phyloP scores from a whole-genome alignment of 1,140 invertebrate genomes.

The Diorhabda sublineata region DNA sequence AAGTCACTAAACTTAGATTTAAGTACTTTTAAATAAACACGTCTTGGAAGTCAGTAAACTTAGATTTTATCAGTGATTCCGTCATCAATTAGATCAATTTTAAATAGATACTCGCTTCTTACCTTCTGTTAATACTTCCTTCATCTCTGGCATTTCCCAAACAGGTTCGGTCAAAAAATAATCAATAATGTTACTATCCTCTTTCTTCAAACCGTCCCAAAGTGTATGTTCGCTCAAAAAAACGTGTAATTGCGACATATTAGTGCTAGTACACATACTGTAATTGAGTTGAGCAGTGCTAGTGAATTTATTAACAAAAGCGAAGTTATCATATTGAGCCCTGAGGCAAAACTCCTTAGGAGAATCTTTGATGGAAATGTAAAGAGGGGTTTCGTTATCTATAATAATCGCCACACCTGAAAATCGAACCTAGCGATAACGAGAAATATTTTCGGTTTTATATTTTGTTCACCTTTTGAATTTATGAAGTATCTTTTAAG shows the following conservation, averaged over 20 bases:
- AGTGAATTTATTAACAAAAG: constrained; percentile 65
- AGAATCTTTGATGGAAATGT: constrained; percentile 64
- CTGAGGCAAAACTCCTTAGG: constrained; percentile 67
- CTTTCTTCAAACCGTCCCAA: constrained; percentile 75
- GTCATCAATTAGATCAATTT: background rate
- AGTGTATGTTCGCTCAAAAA: constrained; percentile 68
- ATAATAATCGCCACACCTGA: constrained; percentile 71
- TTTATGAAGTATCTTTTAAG: constrained; percentile 79
- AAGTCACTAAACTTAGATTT: no score
- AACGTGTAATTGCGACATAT: constrained; percentile 72
- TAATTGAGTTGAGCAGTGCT: constrained; percentile 70
- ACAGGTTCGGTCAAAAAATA: constrained; percentile 75
- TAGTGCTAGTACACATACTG: constrained; percentile 69
- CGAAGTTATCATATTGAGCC: constrained; percentile 72
- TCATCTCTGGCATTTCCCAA: constrained; percentile 70
- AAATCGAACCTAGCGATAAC: background rate
- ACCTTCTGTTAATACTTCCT: constrained; percentile 60
- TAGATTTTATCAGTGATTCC: background rate
- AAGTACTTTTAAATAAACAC: no score
- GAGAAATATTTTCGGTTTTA: background rate
- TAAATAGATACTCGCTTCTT: constrained; percentile 1
- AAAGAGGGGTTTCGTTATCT: constrained; percentile 70
- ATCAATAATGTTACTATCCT: constrained; percentile 68
- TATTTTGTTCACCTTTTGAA: constrained; percentile 52
- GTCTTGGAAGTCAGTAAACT: no score